A percentile compares a stretch with the other conserved stretches of the same genome.
Evolutionary conservation across 1,140 invertebrate genomes (phyloP).

Genomic region (Tetramorium simillimum): DNA sequence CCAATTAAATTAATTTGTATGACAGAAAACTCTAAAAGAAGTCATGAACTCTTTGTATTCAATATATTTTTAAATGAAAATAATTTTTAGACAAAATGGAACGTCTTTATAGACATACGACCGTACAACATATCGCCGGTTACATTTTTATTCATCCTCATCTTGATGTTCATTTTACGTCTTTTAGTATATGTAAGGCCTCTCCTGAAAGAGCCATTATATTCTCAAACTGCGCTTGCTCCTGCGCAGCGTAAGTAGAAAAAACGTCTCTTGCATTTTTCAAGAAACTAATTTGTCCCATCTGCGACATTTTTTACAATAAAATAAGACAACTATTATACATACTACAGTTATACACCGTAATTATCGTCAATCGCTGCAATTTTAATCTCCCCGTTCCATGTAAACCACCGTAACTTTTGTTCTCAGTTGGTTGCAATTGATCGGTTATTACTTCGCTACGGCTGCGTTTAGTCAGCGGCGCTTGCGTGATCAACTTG

Average conservation of each 20-base stretch:
- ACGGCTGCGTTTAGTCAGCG: neutral
- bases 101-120: neutral
- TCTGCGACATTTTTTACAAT: conserved; percentile 18
- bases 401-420: neutral
- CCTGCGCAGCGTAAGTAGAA: neutral
- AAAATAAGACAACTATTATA: neutral
- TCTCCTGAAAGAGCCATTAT: neutral
- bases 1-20: neutral
- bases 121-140: too few species aligned
- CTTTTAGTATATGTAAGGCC: neutral
- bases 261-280: conserved; percentile 12
- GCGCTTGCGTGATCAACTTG: conserved; percentile 6
- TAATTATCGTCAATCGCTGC: conserved; percentile 3
- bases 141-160: neutral
- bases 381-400: conserved; percentile 21
- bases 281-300: conserved; percentile 2
- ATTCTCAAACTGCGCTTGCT: neutral
- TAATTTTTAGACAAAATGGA: neutral
- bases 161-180: neutral
- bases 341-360: neutral
- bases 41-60: neutral
- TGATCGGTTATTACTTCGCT: conserved; percentile 33
- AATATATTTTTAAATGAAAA: neutral
- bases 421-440: conserved; percentile 5
- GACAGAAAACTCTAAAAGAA: neutral